These are phyloP conservation scores for Philhelius pedissequus DNA, from an alignment of 2,888 invertebrate genomes.

Conservation along the genomic window DNA sequence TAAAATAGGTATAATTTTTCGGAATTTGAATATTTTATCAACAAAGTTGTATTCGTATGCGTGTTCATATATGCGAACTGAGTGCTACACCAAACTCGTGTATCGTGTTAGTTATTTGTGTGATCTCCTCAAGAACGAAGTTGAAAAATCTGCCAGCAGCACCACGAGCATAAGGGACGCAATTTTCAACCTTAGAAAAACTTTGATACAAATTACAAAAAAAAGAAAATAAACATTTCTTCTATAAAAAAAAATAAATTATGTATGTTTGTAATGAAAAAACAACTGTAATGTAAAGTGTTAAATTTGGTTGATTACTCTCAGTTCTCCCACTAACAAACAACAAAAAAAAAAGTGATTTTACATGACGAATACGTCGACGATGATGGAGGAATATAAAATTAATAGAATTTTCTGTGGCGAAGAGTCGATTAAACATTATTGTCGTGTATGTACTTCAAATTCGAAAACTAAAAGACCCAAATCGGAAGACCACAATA, in stretches of 20 bases:
- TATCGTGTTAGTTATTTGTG: slow-evolving; percentile 58
- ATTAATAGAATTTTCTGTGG: not conserved
- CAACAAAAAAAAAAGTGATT: not conserved
- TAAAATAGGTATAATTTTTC: not conserved
- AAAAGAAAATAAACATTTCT: slow-evolving; percentile 13
- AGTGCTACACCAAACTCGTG: not conserved
- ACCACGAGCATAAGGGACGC: not conserved
- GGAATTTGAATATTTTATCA: not conserved
- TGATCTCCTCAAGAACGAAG: slow-evolving; percentile 61
- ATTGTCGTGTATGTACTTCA: slow-evolving; percentile 58
- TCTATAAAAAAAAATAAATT: not conserved
- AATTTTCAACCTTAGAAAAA: not conserved
- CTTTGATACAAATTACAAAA: not conserved
- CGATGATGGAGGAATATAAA: slow-evolving; percentile 38
- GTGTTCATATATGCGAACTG: not conserved
- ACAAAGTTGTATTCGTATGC: not conserved
- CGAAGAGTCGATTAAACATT: slow-evolving; percentile 45
- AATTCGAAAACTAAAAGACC: slow-evolving; percentile 32
- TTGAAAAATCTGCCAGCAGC: slow-evolving; percentile 8
- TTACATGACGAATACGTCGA: not conserved
- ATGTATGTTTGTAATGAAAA: not conserved
- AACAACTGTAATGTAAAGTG: not conserved
- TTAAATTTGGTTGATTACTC: not conserved
- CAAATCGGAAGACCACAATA: slow-evolving; percentile 28
- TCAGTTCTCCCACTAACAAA: not conserved